A percentile compares a stretch with the other conserved stretches of the same genome.
phyloP scores from a whole-genome alignment of 2,797 vertebrate genomes.

The Borostomias antarcticus region DNA sequence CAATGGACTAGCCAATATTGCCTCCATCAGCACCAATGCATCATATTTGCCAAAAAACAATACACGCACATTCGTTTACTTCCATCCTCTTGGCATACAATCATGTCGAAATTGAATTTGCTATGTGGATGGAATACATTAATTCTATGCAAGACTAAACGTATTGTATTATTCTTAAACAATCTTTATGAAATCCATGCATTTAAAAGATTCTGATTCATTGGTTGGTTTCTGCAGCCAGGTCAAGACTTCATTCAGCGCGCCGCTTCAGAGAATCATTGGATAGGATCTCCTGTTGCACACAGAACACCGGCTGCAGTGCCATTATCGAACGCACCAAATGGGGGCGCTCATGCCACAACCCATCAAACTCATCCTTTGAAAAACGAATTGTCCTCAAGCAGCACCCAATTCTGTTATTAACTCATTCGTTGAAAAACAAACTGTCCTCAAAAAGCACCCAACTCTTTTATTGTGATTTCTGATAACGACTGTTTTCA shows the following conservation, averaged over 20 bases:
- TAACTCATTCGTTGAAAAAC: background rate
- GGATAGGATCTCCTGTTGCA: background rate
- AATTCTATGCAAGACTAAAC: too few species aligned
- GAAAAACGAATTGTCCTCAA: background rate
- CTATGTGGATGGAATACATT: too few species aligned
- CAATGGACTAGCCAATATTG: too few species aligned
- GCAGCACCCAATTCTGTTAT: background rate
- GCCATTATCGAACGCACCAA: constrained; percentile 9
- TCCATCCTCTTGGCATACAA: too few species aligned
- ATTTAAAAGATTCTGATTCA: too few species aligned
- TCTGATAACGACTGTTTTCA: background rate
- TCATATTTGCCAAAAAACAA: too few species aligned
- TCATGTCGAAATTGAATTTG: background rate
- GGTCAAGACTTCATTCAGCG: too few species aligned
- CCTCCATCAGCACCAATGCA: too few species aligned
- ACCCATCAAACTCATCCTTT: background rate
- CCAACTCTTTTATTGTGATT: background rate
- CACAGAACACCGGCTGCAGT: constrained; percentile 25
- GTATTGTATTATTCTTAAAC: too few species aligned
- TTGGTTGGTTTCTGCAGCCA: too few species aligned
- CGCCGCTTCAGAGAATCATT: background rate
- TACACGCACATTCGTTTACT: background rate
- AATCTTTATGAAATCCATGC: background rate
- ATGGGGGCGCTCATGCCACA: constrained; percentile 41
- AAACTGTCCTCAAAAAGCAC: background rate